Evolutionary conservation across 1,140 invertebrate genomes (phyloP).

Genomic region (Aphelenchoides fujianensis): DNA sequence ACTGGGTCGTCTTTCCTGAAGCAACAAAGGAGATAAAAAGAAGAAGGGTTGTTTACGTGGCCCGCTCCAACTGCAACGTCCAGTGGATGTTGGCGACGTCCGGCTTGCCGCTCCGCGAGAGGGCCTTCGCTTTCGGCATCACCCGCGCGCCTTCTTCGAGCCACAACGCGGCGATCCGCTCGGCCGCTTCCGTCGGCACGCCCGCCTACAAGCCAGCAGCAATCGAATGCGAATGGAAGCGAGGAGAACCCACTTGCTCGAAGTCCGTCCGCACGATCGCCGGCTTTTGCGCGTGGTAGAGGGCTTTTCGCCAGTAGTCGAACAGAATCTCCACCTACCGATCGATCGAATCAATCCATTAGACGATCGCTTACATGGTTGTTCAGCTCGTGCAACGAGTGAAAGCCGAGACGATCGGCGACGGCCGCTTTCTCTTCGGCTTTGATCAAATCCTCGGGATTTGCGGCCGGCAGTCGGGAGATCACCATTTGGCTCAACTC

Average conservation of each 20-base stretch:
- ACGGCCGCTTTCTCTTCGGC: background rate
- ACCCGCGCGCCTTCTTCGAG: conserved; percentile 11
- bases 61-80: conserved; percentile 13
- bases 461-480: background rate
- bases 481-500: background rate
- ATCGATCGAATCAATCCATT: background rate
- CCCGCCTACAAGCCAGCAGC: background rate
- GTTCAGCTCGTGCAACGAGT: background rate
- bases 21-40: background rate
- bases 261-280: conserved; percentile 3
- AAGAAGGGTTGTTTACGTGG: conserved; percentile 13
- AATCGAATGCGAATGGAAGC: background rate
- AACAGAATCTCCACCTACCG: conserved; percentile 13
- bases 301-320: conserved; percentile 8
- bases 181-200: background rate
- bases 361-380: background rate
- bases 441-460: background rate
- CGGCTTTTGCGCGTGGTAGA: conserved; percentile 7
- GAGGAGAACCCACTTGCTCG: background rate
- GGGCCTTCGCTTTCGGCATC: background rate
- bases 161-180: background rate
- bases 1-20: background rate
- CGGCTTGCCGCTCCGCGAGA: conserved; percentile 1
- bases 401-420: background rate
- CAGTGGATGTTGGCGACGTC: conserved; percentile 10